Conservation (phyloP, 2,113 vertebrate genomes). For the Danionella cerebrum region DNA sequence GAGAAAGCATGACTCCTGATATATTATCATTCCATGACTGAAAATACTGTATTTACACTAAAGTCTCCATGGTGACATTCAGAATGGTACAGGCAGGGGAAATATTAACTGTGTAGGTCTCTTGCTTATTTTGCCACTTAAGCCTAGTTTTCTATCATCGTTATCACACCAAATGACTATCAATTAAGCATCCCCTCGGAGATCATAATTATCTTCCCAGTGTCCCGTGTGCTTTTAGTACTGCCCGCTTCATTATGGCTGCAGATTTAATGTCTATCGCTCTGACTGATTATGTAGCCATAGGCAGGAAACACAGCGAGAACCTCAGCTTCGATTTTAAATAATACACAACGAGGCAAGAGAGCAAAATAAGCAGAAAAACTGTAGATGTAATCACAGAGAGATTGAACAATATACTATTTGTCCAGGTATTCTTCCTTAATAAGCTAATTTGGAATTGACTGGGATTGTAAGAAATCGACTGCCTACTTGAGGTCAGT, state of each 20-base stretch:
- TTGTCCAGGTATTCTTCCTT: background rate
- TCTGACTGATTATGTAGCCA: conserved; percentile 48
- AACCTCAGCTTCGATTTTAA: conserved; percentile 6
- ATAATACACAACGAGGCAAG: background rate
- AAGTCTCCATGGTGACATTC: conserved; percentile 31
- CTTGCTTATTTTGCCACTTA: conserved; percentile 14
- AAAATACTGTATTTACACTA: conserved; percentile 12
- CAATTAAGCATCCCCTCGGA: conserved; percentile 61
- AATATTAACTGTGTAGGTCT: background rate
- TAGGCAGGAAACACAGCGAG: conserved; percentile 11
- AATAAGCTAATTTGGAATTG: too few relatives aligned
- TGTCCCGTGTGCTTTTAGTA: conserved; percentile 60
- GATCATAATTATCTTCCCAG: conserved; percentile 62
- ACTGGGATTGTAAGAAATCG: too few relatives aligned
- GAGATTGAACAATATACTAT: background rate
- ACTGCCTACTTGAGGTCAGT: too few relatives aligned
- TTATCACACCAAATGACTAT: conserved; percentile 52
- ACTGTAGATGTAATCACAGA: background rate
- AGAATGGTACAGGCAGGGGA: background rate
- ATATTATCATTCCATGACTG: background rate
- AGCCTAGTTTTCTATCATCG: conserved; percentile 42
- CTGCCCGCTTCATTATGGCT: conserved; percentile 60
- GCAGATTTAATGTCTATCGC: conserved; percentile 48
- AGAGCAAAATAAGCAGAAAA: background rate
- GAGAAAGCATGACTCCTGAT: background rate